Evolutionary conservation across 2,888 invertebrate species (phyloP).

Genomic region (Agonum fuliginosum): DNA sequence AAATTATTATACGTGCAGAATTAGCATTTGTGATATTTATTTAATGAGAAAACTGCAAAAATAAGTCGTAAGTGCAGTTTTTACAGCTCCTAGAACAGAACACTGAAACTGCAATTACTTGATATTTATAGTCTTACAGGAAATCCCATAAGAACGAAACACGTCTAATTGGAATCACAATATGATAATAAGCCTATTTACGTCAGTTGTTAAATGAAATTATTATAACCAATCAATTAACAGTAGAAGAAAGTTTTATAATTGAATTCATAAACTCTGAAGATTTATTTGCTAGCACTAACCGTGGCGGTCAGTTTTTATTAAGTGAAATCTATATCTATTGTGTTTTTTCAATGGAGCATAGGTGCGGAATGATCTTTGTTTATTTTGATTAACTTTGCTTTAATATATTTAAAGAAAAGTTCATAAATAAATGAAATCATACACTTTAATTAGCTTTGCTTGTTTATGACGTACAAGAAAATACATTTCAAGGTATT

Average conservation of each 20-base stretch:
- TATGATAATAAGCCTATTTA: slow-evolving; percentile 26
- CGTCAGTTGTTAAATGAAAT: slow-evolving; percentile 31
- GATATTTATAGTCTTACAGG: slow-evolving; percentile 30
- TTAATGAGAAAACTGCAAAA: too few species aligned
- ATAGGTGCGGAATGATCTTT: not conserved
- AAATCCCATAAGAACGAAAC: slow-evolving; percentile 24
- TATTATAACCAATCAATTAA: slow-evolving; percentile 35
- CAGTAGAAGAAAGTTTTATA: slow-evolving; percentile 14
- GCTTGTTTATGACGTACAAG: too few species aligned
- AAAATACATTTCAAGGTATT: too few species aligned
- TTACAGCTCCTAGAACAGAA: too few species aligned
- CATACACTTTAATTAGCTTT: too few species aligned
- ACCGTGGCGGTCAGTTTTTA: slow-evolving; percentile 24
- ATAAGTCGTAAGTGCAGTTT: too few species aligned
- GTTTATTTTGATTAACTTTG: too few species aligned
- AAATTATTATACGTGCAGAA: too few species aligned
- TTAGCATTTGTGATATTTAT: too few species aligned
- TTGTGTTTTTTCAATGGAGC: slow-evolving; percentile 3
- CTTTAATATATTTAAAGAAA: too few species aligned
- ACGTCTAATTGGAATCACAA: slow-evolving; percentile 15
- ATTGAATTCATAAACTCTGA: not conserved
- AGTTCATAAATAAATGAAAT: too few species aligned
- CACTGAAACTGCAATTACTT: not conserved
- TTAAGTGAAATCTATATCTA: slow-evolving; percentile 15
- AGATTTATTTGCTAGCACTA: slow-evolving; percentile 3